Evolutionary conservation across 2,888 invertebrate species (phyloP).

Genomic region (Brachyptera putata): DNA sequence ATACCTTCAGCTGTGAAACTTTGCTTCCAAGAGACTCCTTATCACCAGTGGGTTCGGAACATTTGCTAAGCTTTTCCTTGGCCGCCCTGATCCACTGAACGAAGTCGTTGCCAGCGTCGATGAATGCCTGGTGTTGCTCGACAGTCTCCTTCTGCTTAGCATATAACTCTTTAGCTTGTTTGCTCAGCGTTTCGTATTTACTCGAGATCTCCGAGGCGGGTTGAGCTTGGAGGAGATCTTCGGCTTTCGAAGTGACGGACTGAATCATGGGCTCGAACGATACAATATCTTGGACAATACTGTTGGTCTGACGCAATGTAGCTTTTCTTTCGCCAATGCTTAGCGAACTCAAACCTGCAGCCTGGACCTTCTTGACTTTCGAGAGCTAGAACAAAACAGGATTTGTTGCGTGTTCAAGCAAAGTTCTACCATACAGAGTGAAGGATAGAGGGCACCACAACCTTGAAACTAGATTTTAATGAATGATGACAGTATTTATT

Average conservation of each 20-base stretch:
- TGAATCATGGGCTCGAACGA: slow-evolving; percentile 97
- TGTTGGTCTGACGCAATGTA: slow-evolving; percentile 83
- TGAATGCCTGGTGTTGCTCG: slow-evolving; percentile 86
- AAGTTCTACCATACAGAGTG: too few species aligned
- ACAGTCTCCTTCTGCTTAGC: slow-evolving; percentile 86
- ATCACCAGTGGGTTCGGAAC: slow-evolving; percentile 88
- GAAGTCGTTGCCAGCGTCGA: slow-evolving; percentile 88
- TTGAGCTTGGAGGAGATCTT: slow-evolving; percentile 83
- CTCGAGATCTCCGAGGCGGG: slow-evolving; percentile 88
- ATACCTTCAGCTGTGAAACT: slow-evolving; percentile 69
- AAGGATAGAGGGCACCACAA: too few species aligned
- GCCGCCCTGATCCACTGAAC: slow-evolving; percentile 87
- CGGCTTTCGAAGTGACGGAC: slow-evolving; percentile 89
- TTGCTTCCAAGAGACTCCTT: slow-evolving; percentile 84
- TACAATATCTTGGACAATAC: slow-evolving; percentile 93
- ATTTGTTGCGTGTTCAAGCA: not conserved
- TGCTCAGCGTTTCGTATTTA: slow-evolving; percentile 84
- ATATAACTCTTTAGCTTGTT: slow-evolving; percentile 85
- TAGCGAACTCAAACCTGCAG: slow-evolving; percentile 69
- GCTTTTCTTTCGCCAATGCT: slow-evolving; percentile 84
- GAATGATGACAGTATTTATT: not conserved
- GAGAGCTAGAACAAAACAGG: slow-evolving; percentile 46
- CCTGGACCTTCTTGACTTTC: slow-evolving; percentile 66
- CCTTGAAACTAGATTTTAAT: too few species aligned
- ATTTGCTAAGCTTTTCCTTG: slow-evolving; percentile 86